Base-by-base conservation (phyloP, 2,888 invertebrate genomes). In the Brachynemurus nebulosus region DNA sequence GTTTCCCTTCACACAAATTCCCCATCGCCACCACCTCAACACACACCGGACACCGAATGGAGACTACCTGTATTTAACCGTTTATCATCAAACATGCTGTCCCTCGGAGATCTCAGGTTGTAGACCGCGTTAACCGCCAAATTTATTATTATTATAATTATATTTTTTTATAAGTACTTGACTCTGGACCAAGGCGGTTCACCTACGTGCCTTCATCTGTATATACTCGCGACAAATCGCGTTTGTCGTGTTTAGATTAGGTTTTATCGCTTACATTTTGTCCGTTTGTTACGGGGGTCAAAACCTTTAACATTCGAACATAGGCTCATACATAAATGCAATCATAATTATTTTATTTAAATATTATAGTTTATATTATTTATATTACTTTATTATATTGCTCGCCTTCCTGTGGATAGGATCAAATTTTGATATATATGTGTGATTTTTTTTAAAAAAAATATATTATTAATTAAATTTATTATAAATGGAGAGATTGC, bases 31-130 rank as follows among this genome's bases (percentile, higher is more conserved):
- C 68, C 59, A 49, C 60, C 60, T 50, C 67, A 63, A 60, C 69
- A 62, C 66, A 68, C 63, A 59, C 68, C 62, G 54, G 75, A 70
- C 39, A 71, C 66, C 14, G 64, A 67, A 57, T 65, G 59, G 50
- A 69, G 88, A 55, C 72, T 88, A 61, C 86, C 88, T 36, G 86
- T 88, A 25, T 88, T 88, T 71, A 80, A 80, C 65, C 71, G 76
- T 57, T 69, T 80, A 57, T 74, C 76, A 58, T 72, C 71, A 51
- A 68, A 68, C 45, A 58, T 69, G 48, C 62, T 68, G 51, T 58
- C 59, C 36, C 53, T 68, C 47, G 57, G 55, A 36, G 57, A 57
- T 52, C 51, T 60, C 34, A 47, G 52, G 44, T 44, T 53, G 44
- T 50, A 51, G 44, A 38, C 43, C 37, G 40, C 35, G 33, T 37